A percentile compares a stretch with the other conserved stretches of the same genome.
Conservation (phyloP, 2,888 invertebrate genomes). For the Harmothoe impar region DNA sequence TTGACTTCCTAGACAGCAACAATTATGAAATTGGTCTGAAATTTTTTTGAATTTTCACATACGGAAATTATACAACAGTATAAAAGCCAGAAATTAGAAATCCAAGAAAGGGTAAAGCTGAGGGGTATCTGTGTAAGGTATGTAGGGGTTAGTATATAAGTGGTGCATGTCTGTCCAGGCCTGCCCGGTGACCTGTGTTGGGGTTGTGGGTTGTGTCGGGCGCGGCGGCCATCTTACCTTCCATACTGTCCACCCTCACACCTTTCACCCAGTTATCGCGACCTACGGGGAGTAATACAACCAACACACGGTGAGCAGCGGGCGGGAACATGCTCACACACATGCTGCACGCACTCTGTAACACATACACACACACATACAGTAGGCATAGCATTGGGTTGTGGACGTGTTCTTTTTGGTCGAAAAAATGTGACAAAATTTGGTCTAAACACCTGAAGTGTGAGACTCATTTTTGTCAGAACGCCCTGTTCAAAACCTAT, state of each 20-base stretch:
- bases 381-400: not conserved
- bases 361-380: not conserved
- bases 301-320: not conserved
- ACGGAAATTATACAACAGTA: not conserved
- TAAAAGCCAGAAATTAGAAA: not conserved
- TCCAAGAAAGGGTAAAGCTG: not conserved
- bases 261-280: constrained; percentile 59
- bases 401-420: too few species aligned
- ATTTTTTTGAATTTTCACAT: too few species aligned
- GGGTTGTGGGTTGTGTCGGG: not conserved
- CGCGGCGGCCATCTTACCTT: constrained; percentile 42
- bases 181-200: not conserved
- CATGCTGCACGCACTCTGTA: not conserved
- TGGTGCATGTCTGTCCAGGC: not conserved
- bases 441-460: too few species aligned
- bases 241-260: constrained; percentile 58
- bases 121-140: not conserved
- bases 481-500: too few species aligned
- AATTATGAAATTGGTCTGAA: too few species aligned
- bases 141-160: not conserved
- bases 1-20: too few species aligned
- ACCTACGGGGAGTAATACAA: constrained; percentile 17
- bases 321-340: not conserved
- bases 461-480: too few species aligned
- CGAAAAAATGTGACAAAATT: too few species aligned